Evolutionary conservation across 2,888 invertebrate genomes (phyloP), one percentile per base, ranked within the genome.

Genomic region (Tethea ocularis): DNA sequence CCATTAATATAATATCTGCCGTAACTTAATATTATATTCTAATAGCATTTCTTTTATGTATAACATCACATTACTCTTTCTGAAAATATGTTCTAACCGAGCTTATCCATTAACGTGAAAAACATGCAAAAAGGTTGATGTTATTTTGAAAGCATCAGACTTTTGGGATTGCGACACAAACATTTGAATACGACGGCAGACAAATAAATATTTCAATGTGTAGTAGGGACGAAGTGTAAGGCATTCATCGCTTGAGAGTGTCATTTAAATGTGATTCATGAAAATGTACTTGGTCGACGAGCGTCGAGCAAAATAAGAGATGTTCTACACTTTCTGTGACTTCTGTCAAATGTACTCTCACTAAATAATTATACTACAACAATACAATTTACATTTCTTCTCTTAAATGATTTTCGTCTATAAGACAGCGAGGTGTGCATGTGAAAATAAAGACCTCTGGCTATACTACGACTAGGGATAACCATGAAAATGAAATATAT

Each of bases 191-290:
- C 64, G 69, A 66, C 61, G 60, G 66, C 71, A 76, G 71, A 77
- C 77, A 78, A 77, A 74, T 82, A 83, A 80, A 84, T 84, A 83
- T 83, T 83, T 83, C 72, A 81, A 74, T 72, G 67, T 64, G 59
- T 61, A 71, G 71, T 61, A 58, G 67, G 75, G 73, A 72, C 63
- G 61, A 73, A 75, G 75, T 76, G 75, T 82, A 74, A 77, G 68
- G 80, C 77, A 80, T 83, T 83, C 80, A 80, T 78, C 77, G 75
- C 72, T 63, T 67, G 71, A 64, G 62, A 80, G 80, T 78, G 78
- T 84, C 82, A 74, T 83, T 79, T 76, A 76, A 80, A 82, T 80
- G 77, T 77, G 75, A 81, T 80, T 80, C 79, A 78, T 80, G 80
- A 78, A 81, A 80, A 82, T 78, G 78, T 78, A 73, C 75, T 70